Evolutionary conservation across 2,888 invertebrate species (phyloP).

Genomic region (Diplazon laetatorius): DNA sequence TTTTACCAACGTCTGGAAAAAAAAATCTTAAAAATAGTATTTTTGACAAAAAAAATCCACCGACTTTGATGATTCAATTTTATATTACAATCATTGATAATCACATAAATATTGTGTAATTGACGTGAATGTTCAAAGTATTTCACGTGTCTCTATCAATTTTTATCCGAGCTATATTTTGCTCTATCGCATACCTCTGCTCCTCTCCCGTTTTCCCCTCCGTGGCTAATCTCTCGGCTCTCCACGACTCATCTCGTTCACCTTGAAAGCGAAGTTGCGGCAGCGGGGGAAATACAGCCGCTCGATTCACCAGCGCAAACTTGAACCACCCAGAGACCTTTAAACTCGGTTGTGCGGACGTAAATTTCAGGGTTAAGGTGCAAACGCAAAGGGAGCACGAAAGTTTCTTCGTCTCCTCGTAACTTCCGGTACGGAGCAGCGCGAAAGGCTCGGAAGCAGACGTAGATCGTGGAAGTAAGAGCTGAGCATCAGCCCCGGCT

Average conservation of each 20-base stretch:
- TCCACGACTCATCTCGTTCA: conserved; percentile 53
- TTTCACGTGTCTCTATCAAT: background rate
- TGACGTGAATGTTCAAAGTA: background rate
- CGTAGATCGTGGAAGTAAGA: conserved; percentile 36
- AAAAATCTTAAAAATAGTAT: too few species aligned
- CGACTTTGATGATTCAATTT: too few species aligned
- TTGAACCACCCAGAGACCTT: conserved; percentile 67
- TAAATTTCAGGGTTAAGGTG: conserved; percentile 71
- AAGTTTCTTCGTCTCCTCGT: conserved; percentile 68
- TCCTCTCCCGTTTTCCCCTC: too few species aligned
- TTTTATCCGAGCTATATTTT: conserved; percentile 1
- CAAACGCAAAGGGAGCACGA: conserved; percentile 65
- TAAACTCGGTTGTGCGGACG: conserved; percentile 61
- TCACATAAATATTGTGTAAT: background rate
- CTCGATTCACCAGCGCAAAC: conserved; percentile 47
- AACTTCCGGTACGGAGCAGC: conserved; percentile 64
- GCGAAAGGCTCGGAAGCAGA: conserved; percentile 23
- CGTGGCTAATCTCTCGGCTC: conserved; percentile 6
- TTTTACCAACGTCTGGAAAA: too few species aligned
- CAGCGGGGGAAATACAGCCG: conserved; percentile 54
- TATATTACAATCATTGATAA: background rate
- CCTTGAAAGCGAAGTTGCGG: conserved; percentile 68
- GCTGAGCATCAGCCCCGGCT: conserved; percentile 22
- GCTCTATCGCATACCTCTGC: background rate
- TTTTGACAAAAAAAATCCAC: too few species aligned